Base-by-base conservation (phyloP, 2,888 invertebrate species). In the Agrochola circellaris region DNA sequence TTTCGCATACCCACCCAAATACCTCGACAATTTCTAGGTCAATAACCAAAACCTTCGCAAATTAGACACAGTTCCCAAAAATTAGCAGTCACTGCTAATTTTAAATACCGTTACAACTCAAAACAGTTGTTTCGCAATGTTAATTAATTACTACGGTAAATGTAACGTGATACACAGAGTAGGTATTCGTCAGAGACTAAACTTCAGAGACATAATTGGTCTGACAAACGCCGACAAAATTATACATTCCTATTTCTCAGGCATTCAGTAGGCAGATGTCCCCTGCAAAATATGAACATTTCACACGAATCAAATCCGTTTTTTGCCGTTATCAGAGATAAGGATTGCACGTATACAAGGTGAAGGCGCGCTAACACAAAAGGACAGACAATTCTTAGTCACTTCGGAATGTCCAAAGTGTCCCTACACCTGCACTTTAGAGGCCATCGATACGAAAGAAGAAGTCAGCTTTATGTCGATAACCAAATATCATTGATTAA, bases 111-210 rank as follows among this genome's bases (percentile, higher is more conserved):
- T 74, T 74, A 30, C 60, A 45, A 48, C 51, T 62, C 54, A 51
- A 56, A 72, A 82, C 85, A 65, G 85, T 84, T 84, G 68, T 78
- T 83, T 83, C 56, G 65, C 83, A 83, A 78, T 58, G 67, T 42
- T 61, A 60, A 83, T 82, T 84, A 82, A 86, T 86, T 70, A 86
- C 23, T 68, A 69, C 73, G 82, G 82, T 73, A 86, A 86, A 75
- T 62, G 26, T 73, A 83, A 83, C 73, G 60, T n/a, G 75, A 61
- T 72, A 13, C 26, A 65, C 45, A 8, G 80, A 80, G 80, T 73
- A 80, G 23, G 0, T 8, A 58, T 26, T 58, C 26, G 9, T 56
- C 64, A 82, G 82, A 80, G 54, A 54, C 0, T 1, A 1, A 38
- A 62, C 7, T 51, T 38, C 2, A 64, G n/a, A 58, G 56, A 58